phyloP scores from a whole-genome alignment of 2,113 vertebrate species.

The Numenius arquata region DNA sequence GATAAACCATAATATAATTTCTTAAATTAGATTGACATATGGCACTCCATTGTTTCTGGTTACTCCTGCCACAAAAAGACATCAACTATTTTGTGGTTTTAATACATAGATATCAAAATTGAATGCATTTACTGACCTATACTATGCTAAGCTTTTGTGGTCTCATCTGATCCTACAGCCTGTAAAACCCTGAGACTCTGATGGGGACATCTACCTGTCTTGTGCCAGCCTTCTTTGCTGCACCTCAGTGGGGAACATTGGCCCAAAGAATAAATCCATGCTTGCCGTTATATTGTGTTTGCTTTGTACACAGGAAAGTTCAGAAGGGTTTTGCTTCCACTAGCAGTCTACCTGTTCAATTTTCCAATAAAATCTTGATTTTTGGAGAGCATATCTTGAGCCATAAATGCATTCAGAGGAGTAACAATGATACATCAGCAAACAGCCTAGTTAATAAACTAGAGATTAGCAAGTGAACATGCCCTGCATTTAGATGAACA shows the following conservation, averaged over 20 bases:
- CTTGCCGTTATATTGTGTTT: not conserved
- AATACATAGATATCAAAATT: not conserved
- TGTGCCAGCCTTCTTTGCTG: not conserved
- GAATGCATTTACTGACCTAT: not conserved
- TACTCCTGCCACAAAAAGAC: not conserved
- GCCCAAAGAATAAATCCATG: not conserved
- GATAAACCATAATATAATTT: not conserved
- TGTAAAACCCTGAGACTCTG: not conserved
- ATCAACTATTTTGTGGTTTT: not conserved
- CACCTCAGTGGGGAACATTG: not conserved
- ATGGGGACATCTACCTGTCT: not conserved
- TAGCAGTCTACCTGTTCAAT: not conserved
- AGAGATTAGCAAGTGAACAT: not conserved
- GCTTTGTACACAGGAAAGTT: not conserved
- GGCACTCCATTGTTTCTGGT: not conserved
- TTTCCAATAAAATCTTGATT: not conserved
- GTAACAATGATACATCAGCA: not conserved
- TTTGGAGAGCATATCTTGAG: not conserved
- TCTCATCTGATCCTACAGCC: not conserved
- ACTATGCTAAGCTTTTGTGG: not conserved
- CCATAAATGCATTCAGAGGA: not conserved
- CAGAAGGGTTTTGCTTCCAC: not conserved
- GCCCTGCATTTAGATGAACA: not conserved
- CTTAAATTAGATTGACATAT: not conserved
- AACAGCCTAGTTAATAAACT: not conserved